Conservation (phyloP, 1,140 invertebrate species). For the Saccostrea glomerata region DNA sequence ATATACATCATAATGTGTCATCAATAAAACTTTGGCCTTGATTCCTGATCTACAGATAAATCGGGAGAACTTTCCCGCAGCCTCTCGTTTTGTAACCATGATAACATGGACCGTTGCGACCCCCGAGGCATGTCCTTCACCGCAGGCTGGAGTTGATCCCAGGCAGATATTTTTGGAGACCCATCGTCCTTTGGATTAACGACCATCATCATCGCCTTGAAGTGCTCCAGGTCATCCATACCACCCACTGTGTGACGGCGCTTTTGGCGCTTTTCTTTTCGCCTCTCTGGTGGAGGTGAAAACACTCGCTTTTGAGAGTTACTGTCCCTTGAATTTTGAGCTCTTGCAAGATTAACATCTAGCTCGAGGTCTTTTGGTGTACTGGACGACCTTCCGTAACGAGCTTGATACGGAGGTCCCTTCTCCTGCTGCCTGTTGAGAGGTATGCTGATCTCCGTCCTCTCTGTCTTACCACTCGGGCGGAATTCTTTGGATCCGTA, state of each 20-base stretch:
- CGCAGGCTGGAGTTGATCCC: conserved; percentile 77
- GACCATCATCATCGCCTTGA: conserved; percentile 80
- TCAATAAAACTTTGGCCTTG: conserved; percentile 20
- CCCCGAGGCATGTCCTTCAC: conserved; percentile 52
- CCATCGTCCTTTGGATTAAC: conserved; percentile 68
- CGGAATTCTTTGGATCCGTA: conserved; percentile 16
- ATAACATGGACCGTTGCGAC: conserved; percentile 61
- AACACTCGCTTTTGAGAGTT: conserved; percentile 9
- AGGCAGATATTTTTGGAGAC: conserved; percentile 74
- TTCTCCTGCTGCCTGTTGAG: background rate
- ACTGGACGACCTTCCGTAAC: conserved; percentile 33
- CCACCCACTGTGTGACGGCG: conserved; percentile 94
- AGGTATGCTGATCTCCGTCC: background rate
- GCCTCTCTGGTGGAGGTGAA: conserved; percentile 53
- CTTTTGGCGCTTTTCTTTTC: conserved; percentile 62
- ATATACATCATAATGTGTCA: background rate
- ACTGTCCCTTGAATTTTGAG: background rate
- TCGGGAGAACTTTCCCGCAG: conserved; percentile 71
- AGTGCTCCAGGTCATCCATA: conserved; percentile 89
- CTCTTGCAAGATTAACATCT: background rate
- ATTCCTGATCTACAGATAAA: conserved; percentile 52
- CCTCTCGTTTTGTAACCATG: conserved; percentile 73
- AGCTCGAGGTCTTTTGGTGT: background rate
- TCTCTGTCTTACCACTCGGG: background rate
- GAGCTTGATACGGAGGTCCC: background rate